Base-by-base conservation (phyloP, 2,797 vertebrate genomes). In the Crotalus adamanteus region DNA sequence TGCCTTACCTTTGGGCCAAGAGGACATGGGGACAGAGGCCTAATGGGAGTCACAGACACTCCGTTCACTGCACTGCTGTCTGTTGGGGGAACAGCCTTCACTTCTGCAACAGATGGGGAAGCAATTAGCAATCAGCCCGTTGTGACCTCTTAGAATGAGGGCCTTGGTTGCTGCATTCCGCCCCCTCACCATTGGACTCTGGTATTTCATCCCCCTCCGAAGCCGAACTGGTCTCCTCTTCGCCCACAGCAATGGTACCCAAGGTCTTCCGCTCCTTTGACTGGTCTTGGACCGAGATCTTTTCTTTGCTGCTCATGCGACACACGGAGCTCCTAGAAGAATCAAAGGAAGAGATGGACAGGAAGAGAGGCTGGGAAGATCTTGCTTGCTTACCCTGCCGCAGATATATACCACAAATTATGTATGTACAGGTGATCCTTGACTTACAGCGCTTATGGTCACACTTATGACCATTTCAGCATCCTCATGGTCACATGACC, bases 271-370 rank as follows among this genome's bases (percentile, higher is more conserved):
- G 97, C 92, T 99, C 99, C 92, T 99, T 99, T 14, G 99, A 99
- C 93, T 98, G 98, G 94, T 99, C 99, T 95, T 99, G 98, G 3
- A 99, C 98, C 13, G 97, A 98, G 94, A 98, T 98, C 97, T 99
- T 99, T 42, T 99, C 99, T n/a, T 95, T 98, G 95, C 99, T 99
- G 97, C 99, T 99, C 98, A 99, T 98, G 88, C 99, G 97, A 95
- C 99, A 99, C 94, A 99, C 98, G 0, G 99, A 99, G 95, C 97
- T 98, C 96, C 99, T 99, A 93, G 2, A 18, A 8, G 37, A 31
- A 94, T 60, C 26, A 59, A 16, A 94, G 16, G 6, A 13, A 47
- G 37, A 25, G 37, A 47, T 47, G 42, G 25, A 59, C 9, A 13
- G 88, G 7, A 2, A 4, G 6, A 14, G 3, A 9, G 85, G 57